Conservation (phyloP, 2,888 invertebrate species). For the Agrotis exclamationis region DNA sequence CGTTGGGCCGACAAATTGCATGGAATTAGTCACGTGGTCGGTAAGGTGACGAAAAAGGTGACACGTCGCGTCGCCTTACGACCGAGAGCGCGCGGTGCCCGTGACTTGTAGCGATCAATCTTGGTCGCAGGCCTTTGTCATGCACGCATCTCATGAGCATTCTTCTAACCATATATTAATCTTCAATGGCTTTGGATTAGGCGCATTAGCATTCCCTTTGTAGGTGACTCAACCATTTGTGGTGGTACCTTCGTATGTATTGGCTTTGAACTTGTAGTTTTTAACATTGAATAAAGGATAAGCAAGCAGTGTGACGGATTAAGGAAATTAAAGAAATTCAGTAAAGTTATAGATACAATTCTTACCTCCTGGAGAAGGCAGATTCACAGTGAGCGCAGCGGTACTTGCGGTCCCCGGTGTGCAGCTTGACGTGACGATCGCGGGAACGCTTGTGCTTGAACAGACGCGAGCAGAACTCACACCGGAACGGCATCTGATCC, state of each 20-base stretch:
- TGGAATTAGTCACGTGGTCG: constrained; percentile 89
- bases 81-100: constrained; percentile 73
- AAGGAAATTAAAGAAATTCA: background rate
- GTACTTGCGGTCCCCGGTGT: constrained; percentile 97
- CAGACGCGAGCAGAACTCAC: constrained; percentile 97
- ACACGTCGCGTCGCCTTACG: constrained; percentile 83
- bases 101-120: constrained; percentile 85
- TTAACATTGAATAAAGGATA: constrained; percentile 1
- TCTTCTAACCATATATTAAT: constrained; percentile 71
- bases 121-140: constrained; percentile 82
- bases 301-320: background rate
- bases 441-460: constrained; percentile 98
- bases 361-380: constrained; percentile 97
- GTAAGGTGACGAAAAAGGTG: constrained; percentile 91
- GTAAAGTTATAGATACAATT: background rate
- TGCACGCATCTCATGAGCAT: constrained; percentile 79
- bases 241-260: constrained; percentile 19
- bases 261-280: constrained; percentile 25
- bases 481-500: constrained; percentile 97
- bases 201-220: constrained; percentile 75
- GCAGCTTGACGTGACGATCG: constrained; percentile 98
- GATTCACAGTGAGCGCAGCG: constrained; percentile 97
- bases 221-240: constrained; percentile 38
- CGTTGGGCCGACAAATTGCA: constrained; percentile 89
- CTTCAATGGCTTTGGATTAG: constrained; percentile 77